Percentiles rank a stretch among this genome's conserved stretches.
These are phyloP conservation scores for Rhizoglyphus robini DNA, from an alignment of 1,140 invertebrate genomes.

Conservation along the genomic window DNA sequence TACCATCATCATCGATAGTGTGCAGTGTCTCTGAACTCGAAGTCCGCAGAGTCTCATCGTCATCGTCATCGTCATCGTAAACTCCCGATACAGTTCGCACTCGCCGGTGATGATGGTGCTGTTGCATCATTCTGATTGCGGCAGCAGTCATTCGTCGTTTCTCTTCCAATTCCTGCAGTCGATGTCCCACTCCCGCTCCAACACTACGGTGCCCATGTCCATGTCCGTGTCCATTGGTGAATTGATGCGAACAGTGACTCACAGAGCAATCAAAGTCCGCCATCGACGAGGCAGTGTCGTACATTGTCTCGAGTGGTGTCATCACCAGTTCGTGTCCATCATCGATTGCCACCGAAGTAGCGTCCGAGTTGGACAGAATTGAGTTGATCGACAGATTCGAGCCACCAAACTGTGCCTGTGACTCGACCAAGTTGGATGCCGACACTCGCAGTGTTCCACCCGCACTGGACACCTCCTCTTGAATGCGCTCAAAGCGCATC, in stretches of 20 bases:
- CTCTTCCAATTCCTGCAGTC: background rate
- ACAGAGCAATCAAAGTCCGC: slow-evolving; percentile 10
- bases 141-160: background rate
- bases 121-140: background rate
- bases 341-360: background rate
- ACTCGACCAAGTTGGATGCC: background rate
- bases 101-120: background rate
- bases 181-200: background rate
- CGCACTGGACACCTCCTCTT: slow-evolving; percentile 23
- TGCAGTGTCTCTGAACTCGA: slow-evolving; percentile 7
- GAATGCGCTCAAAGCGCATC: slow-evolving; percentile 17
- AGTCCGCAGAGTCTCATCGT: background rate
- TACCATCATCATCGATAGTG: background rate
- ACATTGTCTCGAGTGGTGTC: background rate
- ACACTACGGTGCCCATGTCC: background rate
- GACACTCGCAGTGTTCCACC: no score
- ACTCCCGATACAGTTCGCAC: background rate
- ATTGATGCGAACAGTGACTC: slow-evolving; percentile 6
- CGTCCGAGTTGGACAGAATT: slow-evolving; percentile 6
- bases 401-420: background rate
- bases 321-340: background rate
- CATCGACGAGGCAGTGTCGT: background rate
- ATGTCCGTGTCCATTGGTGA: background rate
- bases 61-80: background rate
- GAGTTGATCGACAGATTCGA: slow-evolving; percentile 13